Percentiles rank a stretch among this genome's conserved stretches.
These are phyloP conservation scores for Myotis brandtii DNA, from an alignment of 2,113 vertebrate species.

Conservation along the genomic window DNA sequence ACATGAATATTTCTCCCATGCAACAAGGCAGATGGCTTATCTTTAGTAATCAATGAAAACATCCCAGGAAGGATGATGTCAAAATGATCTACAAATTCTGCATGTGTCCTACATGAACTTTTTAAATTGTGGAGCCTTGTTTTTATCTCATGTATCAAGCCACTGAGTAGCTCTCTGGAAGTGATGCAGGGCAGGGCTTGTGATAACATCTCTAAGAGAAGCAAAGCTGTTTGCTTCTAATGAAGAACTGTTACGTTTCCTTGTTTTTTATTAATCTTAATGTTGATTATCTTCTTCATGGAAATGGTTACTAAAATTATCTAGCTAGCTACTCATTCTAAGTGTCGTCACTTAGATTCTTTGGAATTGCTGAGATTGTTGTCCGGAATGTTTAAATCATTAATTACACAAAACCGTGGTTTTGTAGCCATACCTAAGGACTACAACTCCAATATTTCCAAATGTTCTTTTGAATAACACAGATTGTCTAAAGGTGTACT, in stretches of 20 bases:
- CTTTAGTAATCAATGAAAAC: background rate
- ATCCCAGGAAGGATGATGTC: background rate
- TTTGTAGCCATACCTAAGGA: background rate
- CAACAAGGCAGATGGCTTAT: background rate
- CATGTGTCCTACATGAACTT: background rate
- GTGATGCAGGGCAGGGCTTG: background rate
- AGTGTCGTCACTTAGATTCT: constrained; percentile 39
- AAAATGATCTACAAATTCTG: constrained; percentile 23
- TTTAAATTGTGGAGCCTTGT: constrained; percentile 1
- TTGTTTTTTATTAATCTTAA: constrained; percentile 32
- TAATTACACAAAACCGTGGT: background rate
- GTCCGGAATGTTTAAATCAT: constrained; percentile 48
- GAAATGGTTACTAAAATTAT: constrained; percentile 36
- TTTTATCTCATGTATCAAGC: background rate
- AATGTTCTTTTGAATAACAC: constrained; percentile 18
- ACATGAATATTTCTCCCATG: background rate
- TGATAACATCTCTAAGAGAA: constrained; percentile 26
- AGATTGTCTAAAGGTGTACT: background rate
- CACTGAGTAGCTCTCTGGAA: constrained; percentile 11
- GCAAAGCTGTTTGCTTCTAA: background rate
- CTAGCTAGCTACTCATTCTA: background rate
- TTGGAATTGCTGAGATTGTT: background rate
- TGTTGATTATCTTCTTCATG: constrained; percentile 13
- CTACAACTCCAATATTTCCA: constrained; percentile 10
- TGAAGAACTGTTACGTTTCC: constrained; percentile 2